Evolutionary conservation across 23 tunicate species (phyloP), one percentile per base, ranked within the genome.

Genomic region (Ciona savignyi): DNA sequence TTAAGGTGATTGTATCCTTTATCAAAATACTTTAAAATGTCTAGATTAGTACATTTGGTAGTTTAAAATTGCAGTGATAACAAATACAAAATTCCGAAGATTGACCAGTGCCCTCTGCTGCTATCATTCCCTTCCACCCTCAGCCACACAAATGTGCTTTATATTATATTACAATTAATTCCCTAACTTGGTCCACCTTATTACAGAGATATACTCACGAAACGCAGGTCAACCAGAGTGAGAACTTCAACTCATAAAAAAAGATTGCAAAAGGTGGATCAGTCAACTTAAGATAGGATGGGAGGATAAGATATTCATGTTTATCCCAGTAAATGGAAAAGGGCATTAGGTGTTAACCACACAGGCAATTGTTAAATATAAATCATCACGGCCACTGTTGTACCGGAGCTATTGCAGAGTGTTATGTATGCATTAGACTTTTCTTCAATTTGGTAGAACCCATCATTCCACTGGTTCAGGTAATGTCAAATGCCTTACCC

Each of bases 221-320:
- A 68, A 34, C 30, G 87, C 6, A 60, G 87, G 27, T 82, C 87
- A 21, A 72, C 62, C 29, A 68, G 87, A 32, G 80, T 74, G 2
- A 69, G 76, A 11, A 31, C 33, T 25, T 75, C 76, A 0, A 77
- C 87, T 2, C 73, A 74, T 34, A 75, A 75, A 68, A 33, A 33
- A 6, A 42, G 15, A 42, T 15, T 6, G 56, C 9, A 42, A 42
- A 42, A 42, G 56, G 56, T 42, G 15, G 15, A 15, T 33, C n/a
- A n/a, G n/a, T n/a, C n/a, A n/a, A n/a, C n/a, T n/a, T n/a, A n/a
- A n/a, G n/a, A n/a, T n/a, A n/a, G n/a, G n/a, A n/a, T n/a, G n/a
- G n/a, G n/a, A n/a, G n/a, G n/a, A n/a, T n/a, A n/a, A n/a, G n/a
- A n/a, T n/a, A n/a, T n/a, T n/a, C n/a, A n/a, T n/a, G n/a, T n/a